Base-by-base conservation (phyloP, 2,888 invertebrate species). In the Tenthredo notha region DNA sequence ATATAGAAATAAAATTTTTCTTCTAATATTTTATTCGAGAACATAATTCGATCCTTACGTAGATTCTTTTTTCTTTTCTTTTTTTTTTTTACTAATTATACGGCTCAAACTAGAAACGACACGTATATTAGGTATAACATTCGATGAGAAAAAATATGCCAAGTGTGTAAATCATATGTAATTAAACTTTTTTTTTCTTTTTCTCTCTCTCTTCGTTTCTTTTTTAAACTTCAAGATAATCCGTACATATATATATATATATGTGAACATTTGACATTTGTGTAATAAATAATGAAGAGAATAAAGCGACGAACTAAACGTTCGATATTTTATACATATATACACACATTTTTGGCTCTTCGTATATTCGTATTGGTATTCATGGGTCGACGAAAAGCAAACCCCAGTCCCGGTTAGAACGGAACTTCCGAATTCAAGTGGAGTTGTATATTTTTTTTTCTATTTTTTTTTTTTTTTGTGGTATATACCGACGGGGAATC, bases 361-460 rank as follows among this genome's bases (percentile, higher is more conserved):
- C 37, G 37, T 61, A 12, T 33, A 67, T 33, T 18, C 40, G 77
- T 54, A 77, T 77, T 77, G 29, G 77, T 80, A 80, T 80, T 80
- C 80, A 80, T 80, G 80, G 21, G n/a, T 61, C 40, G 4, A 12
- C 18, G 37, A 40, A 47, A 80, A 37, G 54, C 40, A n/a, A 37
- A 43, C 72, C 72, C 54, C 18, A 25, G 18, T 7, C 78, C 84
- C 86, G 84, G 84, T 86, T 84, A 86, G 85, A 87, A 87, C 89
- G 90, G 90, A 91, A 90, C 90, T 90, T 88, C 86, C 87, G 86
- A 86, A 86, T 90, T 91, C 92, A 88, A 92, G 92, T 92, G 90
- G 90, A 90, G 90, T 89, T 90, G 90, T 89, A 87, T n/a, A n/a
- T n/a, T n/a, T n/a, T n/a, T n/a, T 90, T 87, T 88, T 86, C n/a